Evolutionary conservation across 2,797 vertebrate species (phyloP).

Genomic region (Rhabdomys pumilio): DNA sequence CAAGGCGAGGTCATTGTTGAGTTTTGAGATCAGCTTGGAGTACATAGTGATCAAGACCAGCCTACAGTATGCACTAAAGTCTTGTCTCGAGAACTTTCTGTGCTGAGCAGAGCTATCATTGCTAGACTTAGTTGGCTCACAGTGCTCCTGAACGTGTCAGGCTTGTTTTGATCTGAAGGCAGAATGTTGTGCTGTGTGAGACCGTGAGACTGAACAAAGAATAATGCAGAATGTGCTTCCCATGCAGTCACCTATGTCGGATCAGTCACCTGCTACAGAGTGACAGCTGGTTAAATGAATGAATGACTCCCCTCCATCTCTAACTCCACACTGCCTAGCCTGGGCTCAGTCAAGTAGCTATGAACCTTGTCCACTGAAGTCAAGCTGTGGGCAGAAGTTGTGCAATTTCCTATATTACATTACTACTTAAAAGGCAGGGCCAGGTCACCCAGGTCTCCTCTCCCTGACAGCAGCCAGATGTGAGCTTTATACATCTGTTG

Average conservation of each 20-base stretch:
- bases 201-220: not conserved
- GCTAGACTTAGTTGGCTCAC: not conserved
- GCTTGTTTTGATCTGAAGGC: slow-evolving; percentile 59
- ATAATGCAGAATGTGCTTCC: not conserved
- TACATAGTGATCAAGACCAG: not conserved
- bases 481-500: not conserved
- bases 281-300: not conserved
- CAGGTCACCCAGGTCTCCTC: not conserved
- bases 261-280: not conserved
- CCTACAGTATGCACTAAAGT: not conserved
- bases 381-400: not conserved
- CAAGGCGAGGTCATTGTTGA: not conserved
- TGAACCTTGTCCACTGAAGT: not conserved
- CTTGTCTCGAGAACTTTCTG: not conserved
- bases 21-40: not conserved
- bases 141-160: slow-evolving; percentile 41
- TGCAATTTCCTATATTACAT: not conserved
- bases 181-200: slow-evolving; percentile 60
- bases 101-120: slow-evolving; percentile 1
- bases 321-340: not conserved
- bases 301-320: not conserved
- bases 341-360: not conserved
- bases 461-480: not conserved
- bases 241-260: not conserved
- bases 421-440: not conserved